Evolutionary conservation across 1,140 invertebrate genomes (phyloP).

Genomic region (Platorchestia sp.): DNA sequence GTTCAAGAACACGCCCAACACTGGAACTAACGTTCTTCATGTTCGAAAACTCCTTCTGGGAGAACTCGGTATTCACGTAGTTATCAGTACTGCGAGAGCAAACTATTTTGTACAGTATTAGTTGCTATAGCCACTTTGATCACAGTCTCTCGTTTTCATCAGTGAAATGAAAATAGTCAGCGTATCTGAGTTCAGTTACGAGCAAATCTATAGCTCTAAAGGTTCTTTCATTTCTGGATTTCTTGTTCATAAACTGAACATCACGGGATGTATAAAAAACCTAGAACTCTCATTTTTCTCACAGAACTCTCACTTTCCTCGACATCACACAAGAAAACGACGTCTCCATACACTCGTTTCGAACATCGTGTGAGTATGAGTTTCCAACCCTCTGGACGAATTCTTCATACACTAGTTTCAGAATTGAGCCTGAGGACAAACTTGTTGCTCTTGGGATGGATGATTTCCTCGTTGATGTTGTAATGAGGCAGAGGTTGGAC

Average conservation of each 20-base stretch:
- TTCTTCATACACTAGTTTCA: conserved; percentile 89
- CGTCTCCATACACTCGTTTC: not conserved
- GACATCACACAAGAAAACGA: not conserved
- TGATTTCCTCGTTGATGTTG: conserved; percentile 93
- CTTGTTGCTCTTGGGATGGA: conserved; percentile 95
- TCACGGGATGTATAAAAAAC: not conserved
- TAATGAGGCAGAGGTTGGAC: conserved; percentile 91
- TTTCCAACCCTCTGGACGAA: not conserved
- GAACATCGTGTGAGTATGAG: not conserved
- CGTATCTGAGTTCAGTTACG: not conserved
- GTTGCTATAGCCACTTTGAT: not conserved
- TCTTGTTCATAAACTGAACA: not conserved
- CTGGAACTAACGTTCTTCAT: not conserved
- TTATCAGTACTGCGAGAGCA: not conserved
- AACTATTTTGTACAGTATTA: not conserved
- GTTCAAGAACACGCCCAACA: not conserved
- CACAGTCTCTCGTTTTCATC: not conserved
- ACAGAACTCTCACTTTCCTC: not conserved
- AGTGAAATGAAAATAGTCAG: not conserved
- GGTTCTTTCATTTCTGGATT: not conserved
- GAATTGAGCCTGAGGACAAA: conserved; percentile 95
- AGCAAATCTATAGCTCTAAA: not conserved
- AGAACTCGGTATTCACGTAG: not conserved
- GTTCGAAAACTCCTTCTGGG: not conserved
- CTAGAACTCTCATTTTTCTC: not conserved